phyloP scores from a whole-genome alignment of 2,113 vertebrate species.

The Piaya cayana region DNA sequence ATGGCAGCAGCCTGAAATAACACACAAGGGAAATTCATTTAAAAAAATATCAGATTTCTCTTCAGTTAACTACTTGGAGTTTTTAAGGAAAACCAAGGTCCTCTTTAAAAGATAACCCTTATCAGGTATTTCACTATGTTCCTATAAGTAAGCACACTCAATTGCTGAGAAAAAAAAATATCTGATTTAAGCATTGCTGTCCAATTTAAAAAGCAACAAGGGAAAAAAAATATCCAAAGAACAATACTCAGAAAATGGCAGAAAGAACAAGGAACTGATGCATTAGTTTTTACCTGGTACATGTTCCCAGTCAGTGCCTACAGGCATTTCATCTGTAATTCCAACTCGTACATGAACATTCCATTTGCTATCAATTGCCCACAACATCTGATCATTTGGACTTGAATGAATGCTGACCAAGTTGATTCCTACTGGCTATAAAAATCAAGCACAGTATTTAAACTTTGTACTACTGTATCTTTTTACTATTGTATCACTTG shows the following conservation, averaged over 20 bases:
- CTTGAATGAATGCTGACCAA: slow-evolving; percentile 87
- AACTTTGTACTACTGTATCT: background rate
- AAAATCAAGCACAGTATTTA: slow-evolving; percentile 48
- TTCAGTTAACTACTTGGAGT: background rate
- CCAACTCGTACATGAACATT: slow-evolving; percentile 88
- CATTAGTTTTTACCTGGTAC: slow-evolving; percentile 84
- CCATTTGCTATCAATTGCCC: slow-evolving; percentile 90
- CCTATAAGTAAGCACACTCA: background rate
- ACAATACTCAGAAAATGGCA: background rate
- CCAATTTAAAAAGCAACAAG: background rate
- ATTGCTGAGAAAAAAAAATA: background rate
- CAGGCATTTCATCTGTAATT: slow-evolving; percentile 94
- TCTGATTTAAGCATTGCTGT: background rate
- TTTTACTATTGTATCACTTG: background rate
- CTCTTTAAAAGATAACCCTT: background rate
- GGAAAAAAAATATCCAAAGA: background rate
- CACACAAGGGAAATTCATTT: background rate
- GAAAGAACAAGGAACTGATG: background rate
- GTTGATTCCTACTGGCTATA: slow-evolving; percentile 88
- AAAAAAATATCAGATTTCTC: background rate
- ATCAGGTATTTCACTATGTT: background rate
- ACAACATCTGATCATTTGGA: slow-evolving; percentile 91
- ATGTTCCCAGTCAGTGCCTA: slow-evolving; percentile 94
- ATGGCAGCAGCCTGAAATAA: background rate
- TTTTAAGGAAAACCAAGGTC: background rate